Evolutionary conservation across 1,140 invertebrate genomes (phyloP), one percentile per base, ranked within the genome.

Genomic region (Hestina assimilis): DNA sequence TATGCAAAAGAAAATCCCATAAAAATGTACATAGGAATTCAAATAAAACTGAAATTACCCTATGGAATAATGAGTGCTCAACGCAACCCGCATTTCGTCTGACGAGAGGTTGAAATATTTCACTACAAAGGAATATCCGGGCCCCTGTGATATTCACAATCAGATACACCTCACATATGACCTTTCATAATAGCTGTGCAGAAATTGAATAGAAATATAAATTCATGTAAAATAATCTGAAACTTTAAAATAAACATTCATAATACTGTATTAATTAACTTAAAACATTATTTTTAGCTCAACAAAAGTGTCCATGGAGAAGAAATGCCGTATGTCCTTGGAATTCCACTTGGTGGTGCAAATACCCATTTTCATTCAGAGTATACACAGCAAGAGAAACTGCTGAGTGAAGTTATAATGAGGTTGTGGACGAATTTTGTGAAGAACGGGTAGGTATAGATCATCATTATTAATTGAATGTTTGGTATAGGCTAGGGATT

Each of bases 301-400:
- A 87, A 85, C 45, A 92, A 92, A 74, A 92, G 90, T 58, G 92
- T 97, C 4, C 92, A 95, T 64, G 97, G 97, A 0, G 96, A 98
- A 79, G 97, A 99, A 74, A 73, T 99, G 69, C 93, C 96, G 0
- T 99, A 97, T 72, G 91, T 98, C 20, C 94, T 99, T 56, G 97
- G 97, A 2, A 94, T 96, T 6, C 97, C 97, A 5, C 81, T 99
- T 31, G 93, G 93, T 31, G 92, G 92, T 4, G 91, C 92, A 8
- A 92, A 92, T 43, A 92, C 93, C 62, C 94, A 95, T 63, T 95
- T 95, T 69, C 91, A 92, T 35, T 90, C 90, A 38, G 91, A 93
- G 58, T 97, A 95, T 81, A 94, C 92, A 26, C 90, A 90, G 45
- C 89, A 93, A 33, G 96, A 97, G 86, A 92, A 92, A 66, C 89